Base-by-base conservation (phyloP, 2,888 invertebrate species). In the Prenolepis imparis region DNA sequence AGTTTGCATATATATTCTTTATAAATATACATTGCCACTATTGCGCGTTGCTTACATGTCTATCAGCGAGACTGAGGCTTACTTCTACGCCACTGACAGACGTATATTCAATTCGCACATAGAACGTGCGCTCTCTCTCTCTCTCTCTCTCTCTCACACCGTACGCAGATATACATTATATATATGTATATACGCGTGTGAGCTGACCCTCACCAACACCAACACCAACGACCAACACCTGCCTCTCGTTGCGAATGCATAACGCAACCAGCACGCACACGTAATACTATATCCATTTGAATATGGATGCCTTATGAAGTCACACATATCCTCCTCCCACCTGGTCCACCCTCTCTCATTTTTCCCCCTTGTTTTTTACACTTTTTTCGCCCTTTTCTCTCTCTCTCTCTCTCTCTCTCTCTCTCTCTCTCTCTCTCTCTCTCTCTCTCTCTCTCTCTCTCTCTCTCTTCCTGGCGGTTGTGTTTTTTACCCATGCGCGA, bases 101-200 rank as follows among this genome's bases (percentile, higher is more conserved):
- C 90, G 85, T 86, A 86, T 85, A 91, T 91, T 91, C 86, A 88
- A 91, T 89, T 90, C 89, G 88, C 61, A 80, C 66, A 52, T 57
- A 84, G 84, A 85, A 90, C 85, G 84, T 84, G 87, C 78, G 83
- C 84, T 73, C 81, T 66, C 75, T 83, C 78, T 72, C 74, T 83
- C 78, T 72, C 74, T 32, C 28, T 32, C 28, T 32, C 84, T 73
- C 81, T 66, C 75, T 83, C 78, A 66, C 74, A 63, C 70, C 84
- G 63, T 81, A 44, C 73, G 83, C 68, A 84, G 63, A 82, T 82
- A 88, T 63, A 67, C 67, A 64, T n/a, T 82, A 88, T 63, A 67
- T 64, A 64, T n/a, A 78, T 78, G 11, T 68, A 21, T 36, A 73
- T 59, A 28, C 73, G 28, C 67, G 55, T 57, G 59, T 72, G 74